Percentiles rank a stretch among this genome's conserved stretches.
Conservation (phyloP, 2,888 invertebrate genomes). For the Carcina quercana region DNA sequence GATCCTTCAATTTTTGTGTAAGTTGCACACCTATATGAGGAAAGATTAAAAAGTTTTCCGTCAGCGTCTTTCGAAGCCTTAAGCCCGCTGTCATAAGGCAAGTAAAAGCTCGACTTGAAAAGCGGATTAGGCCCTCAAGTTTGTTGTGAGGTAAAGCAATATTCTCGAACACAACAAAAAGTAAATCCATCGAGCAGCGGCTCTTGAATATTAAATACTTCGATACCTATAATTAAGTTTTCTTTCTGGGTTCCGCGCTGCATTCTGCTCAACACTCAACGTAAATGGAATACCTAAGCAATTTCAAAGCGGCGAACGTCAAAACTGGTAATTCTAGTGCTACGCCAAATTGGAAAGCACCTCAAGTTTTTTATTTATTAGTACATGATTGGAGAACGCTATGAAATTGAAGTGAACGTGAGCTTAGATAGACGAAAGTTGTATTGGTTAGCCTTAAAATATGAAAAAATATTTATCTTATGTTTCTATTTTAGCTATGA, state of each 20-base stretch:
- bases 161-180: conserved; percentile 53
- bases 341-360: no score
- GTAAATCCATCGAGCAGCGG: conserved; percentile 39
- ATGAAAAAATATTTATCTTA: no score
- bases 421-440: no score
- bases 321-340: no score
- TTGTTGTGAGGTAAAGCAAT: conserved; percentile 63
- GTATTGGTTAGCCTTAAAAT: no score
- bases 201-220: conserved; percentile 46
- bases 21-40: conserved; percentile 35
- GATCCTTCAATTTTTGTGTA: conserved; percentile 5
- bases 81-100: conserved; percentile 63
- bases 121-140: conserved; percentile 67
- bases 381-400: no score
- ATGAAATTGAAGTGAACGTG: no score
- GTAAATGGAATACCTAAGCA: conserved; percentile 3
- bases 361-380: no score
- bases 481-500: no score
- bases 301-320: neutral
- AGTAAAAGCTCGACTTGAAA: conserved; percentile 62
- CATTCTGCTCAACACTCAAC: conserved; percentile 4
- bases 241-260: conserved; percentile 22
- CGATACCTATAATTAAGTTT: conserved; percentile 36
- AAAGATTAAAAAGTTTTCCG: conserved; percentile 59
- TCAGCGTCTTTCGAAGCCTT: conserved; percentile 48